phyloP scores from a whole-genome alignment of 2,888 invertebrate species.

The Pristionchus arcanus region DNA sequence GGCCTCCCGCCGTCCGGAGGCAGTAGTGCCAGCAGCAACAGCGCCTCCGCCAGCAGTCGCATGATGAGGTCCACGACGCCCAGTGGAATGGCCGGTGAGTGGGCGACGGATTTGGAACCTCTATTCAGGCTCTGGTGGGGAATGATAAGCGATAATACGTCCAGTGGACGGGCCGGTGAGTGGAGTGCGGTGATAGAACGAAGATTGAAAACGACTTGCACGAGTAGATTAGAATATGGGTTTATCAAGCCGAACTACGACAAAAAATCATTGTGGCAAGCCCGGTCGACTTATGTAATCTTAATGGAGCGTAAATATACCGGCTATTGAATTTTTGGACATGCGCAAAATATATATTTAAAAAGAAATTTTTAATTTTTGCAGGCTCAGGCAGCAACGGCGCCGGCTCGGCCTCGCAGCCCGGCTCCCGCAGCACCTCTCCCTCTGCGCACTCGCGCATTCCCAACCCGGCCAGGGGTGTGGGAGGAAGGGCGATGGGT shows the following conservation, averaged over 20 bases:
- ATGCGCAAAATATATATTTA: neutral
- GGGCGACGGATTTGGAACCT: too few relatives aligned
- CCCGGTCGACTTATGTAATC: too few relatives aligned
- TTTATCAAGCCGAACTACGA: too few relatives aligned
- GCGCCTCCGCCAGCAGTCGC: neutral
- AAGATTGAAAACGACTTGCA: too few relatives aligned
- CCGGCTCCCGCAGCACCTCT: slow-evolving; percentile 41
- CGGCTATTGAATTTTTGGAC: too few relatives aligned
- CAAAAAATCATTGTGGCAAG: too few relatives aligned
- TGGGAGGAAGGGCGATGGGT: neutral
- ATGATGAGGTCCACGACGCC: slow-evolving; percentile 39
- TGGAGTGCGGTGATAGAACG: too few relatives aligned
- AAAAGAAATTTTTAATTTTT: neutral
- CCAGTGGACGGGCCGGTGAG: too few relatives aligned
- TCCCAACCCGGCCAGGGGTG: neutral
- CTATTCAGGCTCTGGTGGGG: too few relatives aligned
- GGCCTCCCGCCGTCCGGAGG: slow-evolving; percentile 38
- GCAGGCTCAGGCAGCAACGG: slow-evolving; percentile 6
- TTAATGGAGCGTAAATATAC: too few relatives aligned
- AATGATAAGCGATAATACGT: too few relatives aligned
- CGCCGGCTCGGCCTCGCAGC: slow-evolving; percentile 48
- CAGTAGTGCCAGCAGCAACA: neutral
- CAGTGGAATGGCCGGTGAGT: slow-evolving; percentile 14
- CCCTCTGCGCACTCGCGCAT: slow-evolving; percentile 47
- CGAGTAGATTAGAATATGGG: too few relatives aligned